Percentiles rank a stretch among this genome's conserved stretches.
Evolutionary conservation across 2,888 invertebrate species (phyloP).

Genomic region (Synergus itoensis): DNA sequence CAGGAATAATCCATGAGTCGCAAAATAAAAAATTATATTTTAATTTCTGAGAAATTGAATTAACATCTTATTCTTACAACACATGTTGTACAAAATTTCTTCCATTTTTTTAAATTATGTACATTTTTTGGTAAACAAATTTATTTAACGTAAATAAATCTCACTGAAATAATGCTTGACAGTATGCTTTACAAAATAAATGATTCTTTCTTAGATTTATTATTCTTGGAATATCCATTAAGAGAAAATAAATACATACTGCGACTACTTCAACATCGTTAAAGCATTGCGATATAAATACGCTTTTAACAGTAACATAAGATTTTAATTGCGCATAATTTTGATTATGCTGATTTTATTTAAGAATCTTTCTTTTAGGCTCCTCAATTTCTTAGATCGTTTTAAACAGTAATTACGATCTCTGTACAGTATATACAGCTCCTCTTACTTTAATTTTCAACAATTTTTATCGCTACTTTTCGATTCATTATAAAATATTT

Average conservation of each 20-base stretch:
- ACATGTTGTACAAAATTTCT: not conserved
- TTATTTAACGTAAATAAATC: conserved; percentile 1
- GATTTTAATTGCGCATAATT: not conserved
- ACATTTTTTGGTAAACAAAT: not conserved
- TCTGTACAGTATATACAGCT: conserved; percentile 23
- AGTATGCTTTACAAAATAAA: not conserved
- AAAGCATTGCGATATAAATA: not conserved
- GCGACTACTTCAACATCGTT: not conserved
- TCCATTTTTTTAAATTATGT: not conserved
- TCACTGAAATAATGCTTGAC: not conserved
- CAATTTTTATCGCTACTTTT: not conserved
- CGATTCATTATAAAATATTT: not conserved
- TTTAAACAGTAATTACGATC: not conserved
- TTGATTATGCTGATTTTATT: not conserved
- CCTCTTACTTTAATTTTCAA: not conserved
- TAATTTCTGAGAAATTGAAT: not conserved
- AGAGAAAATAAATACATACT: not conserved
- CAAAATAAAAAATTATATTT: not conserved
- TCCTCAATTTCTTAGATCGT: no score
- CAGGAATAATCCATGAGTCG: not conserved
- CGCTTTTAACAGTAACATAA: not conserved
- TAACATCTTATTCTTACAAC: not conserved
- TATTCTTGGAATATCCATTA: not conserved
- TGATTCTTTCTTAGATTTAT: not conserved
- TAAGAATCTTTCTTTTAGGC: no score